phyloP scores from a whole-genome alignment of 2,113 vertebrate genomes.

The Alethe diademata region DNA sequence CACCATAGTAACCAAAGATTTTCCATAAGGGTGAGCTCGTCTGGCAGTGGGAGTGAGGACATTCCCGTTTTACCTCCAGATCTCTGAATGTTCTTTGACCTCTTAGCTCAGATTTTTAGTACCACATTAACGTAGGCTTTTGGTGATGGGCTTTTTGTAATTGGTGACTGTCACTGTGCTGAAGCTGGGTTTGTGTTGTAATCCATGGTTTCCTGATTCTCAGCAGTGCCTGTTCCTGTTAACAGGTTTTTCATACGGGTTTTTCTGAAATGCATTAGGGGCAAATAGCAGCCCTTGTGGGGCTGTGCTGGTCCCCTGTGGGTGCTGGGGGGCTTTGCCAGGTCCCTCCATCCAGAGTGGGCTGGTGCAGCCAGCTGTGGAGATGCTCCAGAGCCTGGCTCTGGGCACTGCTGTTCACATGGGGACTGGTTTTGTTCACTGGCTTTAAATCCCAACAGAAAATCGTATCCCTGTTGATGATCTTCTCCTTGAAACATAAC shows the following conservation, averaged over 20 bases:
- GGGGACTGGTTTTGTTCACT: not conserved
- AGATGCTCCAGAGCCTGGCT: not conserved
- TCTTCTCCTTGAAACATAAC: not conserved
- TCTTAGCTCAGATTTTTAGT: not conserved
- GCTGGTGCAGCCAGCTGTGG: not conserved
- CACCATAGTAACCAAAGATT: not conserved
- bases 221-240: not conserved
- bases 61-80: not conserved
- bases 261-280: not conserved
- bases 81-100: not conserved
- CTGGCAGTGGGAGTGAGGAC: not conserved
- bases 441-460: not conserved
- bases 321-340: not conserved
- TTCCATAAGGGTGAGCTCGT: not conserved
- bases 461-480: not conserved
- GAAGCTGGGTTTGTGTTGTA: not conserved
- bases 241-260: not conserved
- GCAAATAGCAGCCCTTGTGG: not conserved
- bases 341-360: accelerated
- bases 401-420: not conserved
- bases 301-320: not conserved
- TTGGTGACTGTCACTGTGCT: accelerated
- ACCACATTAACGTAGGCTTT: not conserved
- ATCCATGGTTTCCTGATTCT: accelerated
- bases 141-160: not conserved